Evolutionary conservation across 2,113 vertebrate species (phyloP), one percentile per base, ranked within the genome.

Genomic region (Pithys albifrons): DNA sequence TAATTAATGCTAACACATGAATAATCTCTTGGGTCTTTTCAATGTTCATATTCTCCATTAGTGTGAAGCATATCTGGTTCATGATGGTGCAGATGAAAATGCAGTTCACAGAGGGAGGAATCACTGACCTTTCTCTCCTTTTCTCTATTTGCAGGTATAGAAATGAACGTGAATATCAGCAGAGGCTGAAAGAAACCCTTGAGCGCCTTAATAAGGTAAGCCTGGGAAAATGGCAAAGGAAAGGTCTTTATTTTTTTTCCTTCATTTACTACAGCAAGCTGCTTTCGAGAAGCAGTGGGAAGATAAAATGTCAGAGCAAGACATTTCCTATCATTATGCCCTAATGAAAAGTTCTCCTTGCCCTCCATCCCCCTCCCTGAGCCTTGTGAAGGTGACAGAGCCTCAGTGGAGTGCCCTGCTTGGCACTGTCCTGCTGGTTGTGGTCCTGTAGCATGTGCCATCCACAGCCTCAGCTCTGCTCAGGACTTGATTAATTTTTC

Each of bases 141-240:
- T 96, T 73, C 91, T 78, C 31, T 39, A 1, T 97, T 73, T 97
- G 41, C 97, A 99, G 99, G 96, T 99, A 99, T 61, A 98, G 97
- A 97, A 99, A 99, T n/a, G 99, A 99, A 96, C 98, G 99, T 94
- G 99, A 99, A 48, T 98, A 98, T 95, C 99, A 99, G 72, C 98
- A 99, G 84, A 97, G 98, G 78, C 98, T 99, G 3, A 98, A 98
- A 81, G 96, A 97, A 48, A 99, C 98, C 29, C 98, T 99, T 93
- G 99, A 99, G 73, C 98, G 98, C 27, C 98, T 99, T 73, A 99
- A 99, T 94, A 99, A 99, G 98, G 99, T 99, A 93, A 97, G 97
- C 43, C 41, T 55, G 65, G 16, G 7, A 39, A n/a, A 55, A 62
- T 20, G 31, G 25, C 51, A 74, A 45, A 14, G 17, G 24, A 46